Conservation (phyloP, 2,888 invertebrate species). For the Drosophila vallismaia region DNA sequence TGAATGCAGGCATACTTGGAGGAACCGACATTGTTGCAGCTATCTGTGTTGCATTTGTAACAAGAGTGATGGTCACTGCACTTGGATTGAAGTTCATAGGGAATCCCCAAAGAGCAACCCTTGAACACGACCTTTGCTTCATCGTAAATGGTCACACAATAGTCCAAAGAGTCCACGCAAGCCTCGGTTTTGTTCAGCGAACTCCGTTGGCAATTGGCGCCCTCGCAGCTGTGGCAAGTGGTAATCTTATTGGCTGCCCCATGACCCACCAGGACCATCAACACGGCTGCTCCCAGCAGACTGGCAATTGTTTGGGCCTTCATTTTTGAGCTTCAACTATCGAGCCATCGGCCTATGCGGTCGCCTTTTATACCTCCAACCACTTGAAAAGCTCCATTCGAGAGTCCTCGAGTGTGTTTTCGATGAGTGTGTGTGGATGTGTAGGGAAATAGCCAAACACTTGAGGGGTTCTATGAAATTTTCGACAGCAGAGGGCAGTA, state of each 20-base stretch:
- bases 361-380: slow-evolving; percentile 59
- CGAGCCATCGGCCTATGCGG: slow-evolving; percentile 23
- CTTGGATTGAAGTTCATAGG: slow-evolving; percentile 63
- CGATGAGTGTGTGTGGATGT: slow-evolving; percentile 14
- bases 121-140: slow-evolving; percentile 74
- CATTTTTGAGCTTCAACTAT: slow-evolving; percentile 54
- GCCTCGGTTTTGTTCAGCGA: slow-evolving; percentile 51
- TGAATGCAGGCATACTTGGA: slow-evolving; percentile 72
- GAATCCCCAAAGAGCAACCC: slow-evolving; percentile 80
- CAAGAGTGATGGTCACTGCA: slow-evolving; percentile 67
- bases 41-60: slow-evolving; percentile 78
- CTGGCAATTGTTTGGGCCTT: slow-evolving; percentile 42
- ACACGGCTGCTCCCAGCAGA: slow-evolving; percentile 30
- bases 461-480: slow-evolving; percentile 27
- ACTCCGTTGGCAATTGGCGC: slow-evolving; percentile 78
- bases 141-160: slow-evolving; percentile 80
- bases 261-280: slow-evolving; percentile 39
- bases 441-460: slow-evolving; percentile 38
- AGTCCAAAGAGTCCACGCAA: slow-evolving; percentile 78
- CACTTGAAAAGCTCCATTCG: slow-evolving; percentile 38
- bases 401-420: slow-evolving; percentile 46
- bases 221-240: slow-evolving; percentile 76
- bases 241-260: slow-evolving; percentile 62
- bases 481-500: slow-evolving; percentile 21
- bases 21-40: slow-evolving; percentile 80